Conservation (phyloP, 2,797 vertebrate genomes). For the Tragelaphus oryx region DNA sequence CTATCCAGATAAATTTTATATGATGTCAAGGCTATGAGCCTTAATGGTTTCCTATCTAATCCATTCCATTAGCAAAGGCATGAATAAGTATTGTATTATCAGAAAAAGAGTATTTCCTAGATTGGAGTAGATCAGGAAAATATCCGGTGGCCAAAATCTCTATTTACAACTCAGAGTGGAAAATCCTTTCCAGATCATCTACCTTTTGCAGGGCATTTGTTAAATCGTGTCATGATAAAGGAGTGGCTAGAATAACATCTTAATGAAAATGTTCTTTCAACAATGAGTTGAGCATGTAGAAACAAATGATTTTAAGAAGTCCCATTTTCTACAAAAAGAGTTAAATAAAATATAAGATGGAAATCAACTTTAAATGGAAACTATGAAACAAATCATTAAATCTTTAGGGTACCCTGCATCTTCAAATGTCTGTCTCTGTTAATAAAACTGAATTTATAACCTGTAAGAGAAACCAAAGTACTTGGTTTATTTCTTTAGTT, state of each 20-base stretch:
- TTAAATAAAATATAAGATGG: background rate
- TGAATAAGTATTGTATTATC: background rate
- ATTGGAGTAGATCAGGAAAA: slow-evolving; percentile 5
- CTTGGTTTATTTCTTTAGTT: background rate
- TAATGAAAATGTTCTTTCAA: slow-evolving; percentile 18
- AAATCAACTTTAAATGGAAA: background rate
- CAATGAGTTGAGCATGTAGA: background rate
- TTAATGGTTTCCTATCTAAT: slow-evolving; percentile 14
- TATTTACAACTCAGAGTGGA: background rate
- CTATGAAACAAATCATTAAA: background rate
- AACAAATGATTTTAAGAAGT: slow-evolving; percentile 26
- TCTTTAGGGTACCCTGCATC: background rate
- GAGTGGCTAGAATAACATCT: background rate
- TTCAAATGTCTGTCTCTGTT: slow-evolving; percentile 25
- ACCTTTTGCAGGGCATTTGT: background rate
- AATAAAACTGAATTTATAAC: background rate
- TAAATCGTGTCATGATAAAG: background rate
- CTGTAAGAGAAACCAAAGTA: background rate
- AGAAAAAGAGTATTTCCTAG: background rate
- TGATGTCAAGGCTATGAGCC: background rate
- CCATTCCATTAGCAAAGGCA: background rate
- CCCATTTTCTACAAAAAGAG: background rate
- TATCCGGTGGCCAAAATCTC: background rate
- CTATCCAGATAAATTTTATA: slow-evolving; percentile 11
- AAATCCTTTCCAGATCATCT: background rate